Percentiles rank a stretch among this genome's conserved stretches.
Evolutionary conservation across 2,888 invertebrate species (phyloP).

Genomic region (Diogma glabrata): DNA sequence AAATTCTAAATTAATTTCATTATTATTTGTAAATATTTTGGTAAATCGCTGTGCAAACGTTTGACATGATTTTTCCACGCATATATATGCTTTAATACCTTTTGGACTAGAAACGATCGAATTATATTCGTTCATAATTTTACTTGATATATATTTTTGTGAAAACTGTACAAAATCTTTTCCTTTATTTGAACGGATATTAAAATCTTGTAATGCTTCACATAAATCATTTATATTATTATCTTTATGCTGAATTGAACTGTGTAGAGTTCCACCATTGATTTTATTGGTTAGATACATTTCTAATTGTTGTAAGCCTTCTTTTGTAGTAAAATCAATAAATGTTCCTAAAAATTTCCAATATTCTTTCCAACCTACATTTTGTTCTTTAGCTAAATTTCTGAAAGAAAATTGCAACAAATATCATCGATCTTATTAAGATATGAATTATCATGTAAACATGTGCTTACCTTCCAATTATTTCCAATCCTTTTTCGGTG

Average conservation of each 20-base stretch:
- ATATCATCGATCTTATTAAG: neutral
- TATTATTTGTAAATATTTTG: constrained; percentile 46
- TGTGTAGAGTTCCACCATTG: constrained; percentile 17
- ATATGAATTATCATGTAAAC: neutral
- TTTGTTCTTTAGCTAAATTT: constrained; percentile 48
- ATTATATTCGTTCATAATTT: constrained; percentile 4
- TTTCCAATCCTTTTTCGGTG: constrained; percentile 78
- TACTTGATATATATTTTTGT: neutral
- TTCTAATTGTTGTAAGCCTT: constrained; percentile 67
- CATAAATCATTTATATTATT: constrained; percentile 22
- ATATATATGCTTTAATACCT: constrained; percentile 34
- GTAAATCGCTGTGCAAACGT: constrained; percentile 61
- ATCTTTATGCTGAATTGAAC: constrained; percentile 14
- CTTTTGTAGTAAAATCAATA: constrained; percentile 58
- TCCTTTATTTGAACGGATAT: constrained; percentile 5
- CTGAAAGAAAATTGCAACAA: neutral
- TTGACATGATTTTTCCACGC: constrained; percentile 47
- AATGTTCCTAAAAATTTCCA: constrained; percentile 84
- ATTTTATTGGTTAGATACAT: constrained; percentile 42
- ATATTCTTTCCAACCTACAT: constrained; percentile 79
- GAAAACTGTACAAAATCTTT: constrained; percentile 3
- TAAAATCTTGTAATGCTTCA: constrained; percentile 18
- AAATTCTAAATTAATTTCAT: constrained; percentile 41
- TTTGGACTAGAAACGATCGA: constrained; percentile 5
- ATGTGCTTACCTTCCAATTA: constrained; percentile 46